Evolutionary conservation across 2,113 vertebrate species (phyloP).

Genomic region (Brevimyrus niger): DNA sequence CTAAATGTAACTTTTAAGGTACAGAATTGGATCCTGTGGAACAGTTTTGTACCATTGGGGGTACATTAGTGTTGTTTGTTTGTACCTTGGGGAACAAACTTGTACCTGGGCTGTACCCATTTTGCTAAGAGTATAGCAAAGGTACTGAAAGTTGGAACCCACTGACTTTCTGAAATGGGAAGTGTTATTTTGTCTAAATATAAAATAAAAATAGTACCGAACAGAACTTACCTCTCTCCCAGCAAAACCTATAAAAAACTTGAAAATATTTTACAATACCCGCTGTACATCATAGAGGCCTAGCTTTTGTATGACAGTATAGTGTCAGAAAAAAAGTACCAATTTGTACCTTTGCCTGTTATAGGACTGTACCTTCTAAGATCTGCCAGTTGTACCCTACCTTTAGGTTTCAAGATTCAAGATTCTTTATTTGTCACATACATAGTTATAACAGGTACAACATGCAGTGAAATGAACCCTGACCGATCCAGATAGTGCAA

Average conservation of each 20-base stretch:
- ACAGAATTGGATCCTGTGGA: not conserved
- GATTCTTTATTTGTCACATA: no score
- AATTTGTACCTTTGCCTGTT: not conserved
- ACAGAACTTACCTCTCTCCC: not conserved
- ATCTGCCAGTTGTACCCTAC: not conserved
- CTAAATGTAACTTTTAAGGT: not conserved
- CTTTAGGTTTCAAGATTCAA: no score
- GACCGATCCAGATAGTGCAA: no score
- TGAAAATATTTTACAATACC: not conserved
- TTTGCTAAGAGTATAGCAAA: not conserved
- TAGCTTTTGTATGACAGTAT: not conserved
- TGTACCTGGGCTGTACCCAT: not conserved
- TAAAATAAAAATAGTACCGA: not conserved
- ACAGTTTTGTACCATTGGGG: not conserved
- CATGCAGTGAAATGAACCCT: no score
- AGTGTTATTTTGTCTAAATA: not conserved
- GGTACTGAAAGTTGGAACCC: not conserved
- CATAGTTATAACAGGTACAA: no score
- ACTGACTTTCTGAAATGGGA: not conserved
- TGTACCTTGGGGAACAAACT: not conserved
- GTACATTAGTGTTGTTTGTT: not conserved
- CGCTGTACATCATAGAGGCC: not conserved
- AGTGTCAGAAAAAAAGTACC: not conserved
- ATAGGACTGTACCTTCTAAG: not conserved
- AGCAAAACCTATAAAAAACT: not conserved